Base-by-base conservation (phyloP, 2,797 vertebrate species). In the Borostomias antarcticus region DNA sequence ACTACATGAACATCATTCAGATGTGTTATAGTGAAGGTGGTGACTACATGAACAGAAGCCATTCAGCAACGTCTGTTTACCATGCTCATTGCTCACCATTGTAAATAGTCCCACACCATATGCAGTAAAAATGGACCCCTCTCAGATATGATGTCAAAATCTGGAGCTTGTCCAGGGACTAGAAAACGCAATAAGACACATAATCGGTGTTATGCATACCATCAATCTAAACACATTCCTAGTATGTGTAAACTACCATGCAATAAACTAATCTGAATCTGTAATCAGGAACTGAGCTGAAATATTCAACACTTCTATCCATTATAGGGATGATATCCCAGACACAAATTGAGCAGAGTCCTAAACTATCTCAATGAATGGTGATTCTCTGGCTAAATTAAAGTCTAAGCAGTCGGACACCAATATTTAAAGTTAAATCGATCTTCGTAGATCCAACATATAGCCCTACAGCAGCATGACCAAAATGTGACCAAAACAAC, bases 31-130 rank as follows among this genome's bases (percentile, higher is more conserved):
- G 15, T 45, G 19, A 23, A 11, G 47, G 1, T 17, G 19, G 51
- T 2, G 35, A 30, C 29, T 4, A 9, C 32, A 52, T 25, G 15
- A 43, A 15, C 0, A 43, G 40, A 2, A 43, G 9, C 15, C 2
- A 29, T 21, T 5, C 1, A 66, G 2, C 6, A n/a, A 9, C 4
- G 32, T 48, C n/a, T 28, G 58, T 79, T 83, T 67, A 91, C 88
- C 89, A 74, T 88, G 88, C 88, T 86, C 84, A 98, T 96, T 88
- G 88, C 88, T 86, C 84, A 98, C 97, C 96, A 81, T 96, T 93
- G 70, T 95, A 98, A 0, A 95, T 89, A 28, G 94, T 98, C 72
- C 96, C 96, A 87, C 97, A 99, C 98, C 98, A 99, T 77, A 96
- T 91, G 84, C 98, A 99, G 70, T 98, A 99, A 21, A 93, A 91